Percentiles rank a stretch among this genome's conserved stretches.
Evolutionary conservation across 2,797 vertebrate genomes (phyloP).

Genomic region (Propithecus deckenii): DNA sequence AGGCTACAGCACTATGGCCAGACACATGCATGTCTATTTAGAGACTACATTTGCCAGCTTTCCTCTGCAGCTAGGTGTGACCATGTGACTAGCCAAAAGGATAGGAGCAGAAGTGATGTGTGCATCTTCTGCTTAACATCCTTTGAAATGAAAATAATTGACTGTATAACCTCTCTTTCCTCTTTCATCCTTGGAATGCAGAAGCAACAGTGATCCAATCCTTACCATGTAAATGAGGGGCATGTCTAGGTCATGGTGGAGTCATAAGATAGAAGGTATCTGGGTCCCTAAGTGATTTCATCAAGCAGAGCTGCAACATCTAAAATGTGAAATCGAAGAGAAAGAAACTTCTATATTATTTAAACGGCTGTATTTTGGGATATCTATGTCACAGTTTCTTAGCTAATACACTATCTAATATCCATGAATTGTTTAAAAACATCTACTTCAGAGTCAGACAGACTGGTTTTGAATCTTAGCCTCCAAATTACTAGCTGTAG

Average conservation of each 20-base stretch:
- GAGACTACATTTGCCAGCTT: neutral
- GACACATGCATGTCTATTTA: neutral
- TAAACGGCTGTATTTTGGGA: neutral
- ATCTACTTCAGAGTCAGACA: neutral
- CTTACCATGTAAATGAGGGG: neutral
- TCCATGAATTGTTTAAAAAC: neutral
- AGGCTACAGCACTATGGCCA: neutral
- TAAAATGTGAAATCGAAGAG: neutral
- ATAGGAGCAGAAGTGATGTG: neutral
- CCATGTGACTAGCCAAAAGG: neutral
- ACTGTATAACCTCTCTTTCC: neutral
- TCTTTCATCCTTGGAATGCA: neutral
- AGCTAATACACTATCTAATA: neutral
- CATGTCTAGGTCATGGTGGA: neutral
- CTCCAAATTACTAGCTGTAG: neutral
- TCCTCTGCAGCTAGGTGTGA: neutral
- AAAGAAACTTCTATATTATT: neutral
- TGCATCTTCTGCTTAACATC: neutral
- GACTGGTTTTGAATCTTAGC: neutral
- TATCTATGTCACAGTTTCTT: neutral
- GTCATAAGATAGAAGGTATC: neutral
- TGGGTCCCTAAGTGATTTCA: neutral
- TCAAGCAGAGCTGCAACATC: neutral
- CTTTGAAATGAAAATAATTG: slow-evolving; percentile 29
- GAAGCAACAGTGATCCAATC: neutral